Evolutionary conservation across 2,113 vertebrate genomes (phyloP).

Genomic region (Hymenochirus boettgeri): DNA sequence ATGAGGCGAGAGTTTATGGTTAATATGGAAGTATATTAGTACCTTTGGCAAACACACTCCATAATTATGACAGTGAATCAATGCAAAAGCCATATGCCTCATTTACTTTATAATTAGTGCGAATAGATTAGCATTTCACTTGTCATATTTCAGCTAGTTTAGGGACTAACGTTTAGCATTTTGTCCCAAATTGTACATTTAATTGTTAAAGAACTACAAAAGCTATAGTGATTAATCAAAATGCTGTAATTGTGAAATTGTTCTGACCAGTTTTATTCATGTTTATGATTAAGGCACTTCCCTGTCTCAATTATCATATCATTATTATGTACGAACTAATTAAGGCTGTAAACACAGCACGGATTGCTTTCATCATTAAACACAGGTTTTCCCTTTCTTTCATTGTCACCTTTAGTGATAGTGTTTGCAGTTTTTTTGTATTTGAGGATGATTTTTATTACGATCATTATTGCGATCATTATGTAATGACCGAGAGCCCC

Average conservation of each 20-base stretch:
- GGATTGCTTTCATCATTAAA: slow-evolving; percentile 24
- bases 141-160: slow-evolving; percentile 14
- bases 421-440: slow-evolving; percentile 5
- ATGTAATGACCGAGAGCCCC: too few relatives aligned
- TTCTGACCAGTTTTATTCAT: neutral
- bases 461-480: slow-evolving; percentile 1
- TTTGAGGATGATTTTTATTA: too few relatives aligned
- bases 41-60: neutral
- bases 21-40: too few relatives aligned
- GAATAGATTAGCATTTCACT: slow-evolving; percentile 15
- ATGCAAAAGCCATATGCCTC: neutral
- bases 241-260: neutral
- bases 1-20: too few relatives aligned
- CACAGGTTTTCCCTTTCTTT: slow-evolving; percentile 13
- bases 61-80: neutral
- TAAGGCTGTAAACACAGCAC: slow-evolving; percentile 4
- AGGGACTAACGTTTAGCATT: neutral
- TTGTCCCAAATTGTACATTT: slow-evolving; percentile 10
- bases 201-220: slow-evolving; percentile 20
- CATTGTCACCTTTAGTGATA: slow-evolving; percentile 17
- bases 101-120: slow-evolving; percentile 11
- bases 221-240: slow-evolving; percentile 20
- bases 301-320: slow-evolving; percentile 19
- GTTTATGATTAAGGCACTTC: slow-evolving; percentile 24
- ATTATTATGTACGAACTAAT: slow-evolving; percentile 25